Evolutionary conservation across 64 coral and sea anemone species (phyloP), one percentile per base, ranked within the genome.

Genomic region (Porites australiensis): DNA sequence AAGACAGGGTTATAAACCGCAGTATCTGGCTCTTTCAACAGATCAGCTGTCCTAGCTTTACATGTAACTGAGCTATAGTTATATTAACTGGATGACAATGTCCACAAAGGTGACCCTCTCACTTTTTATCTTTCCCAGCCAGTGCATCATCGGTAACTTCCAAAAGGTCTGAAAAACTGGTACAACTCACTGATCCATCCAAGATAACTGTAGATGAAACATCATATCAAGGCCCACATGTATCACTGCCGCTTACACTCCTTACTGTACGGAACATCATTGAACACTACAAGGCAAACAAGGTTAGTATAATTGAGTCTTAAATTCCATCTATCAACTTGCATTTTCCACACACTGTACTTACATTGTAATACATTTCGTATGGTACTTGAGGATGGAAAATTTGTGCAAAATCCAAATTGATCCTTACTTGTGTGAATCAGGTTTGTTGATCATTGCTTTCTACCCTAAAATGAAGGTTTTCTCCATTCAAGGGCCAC

Each of bases 201-300:
- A 48, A 44, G 44, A 94, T 97, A 54, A 27, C 82, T 61, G 82
- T 97, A 9, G 63, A 83, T 9, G 81, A 93, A 57, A 59, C 71
- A 67, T 81, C 20, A 2, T 97, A 97, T 81, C 74, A 47, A 60
- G 95, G 95, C 16, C 82, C 87, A 64, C 64, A 68, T 55, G 60
- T 97, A 3, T 69, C 82, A 63, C 88, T 97, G 18, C 95, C 95
- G 10, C 69, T 97, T 43, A 91, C 92, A 20, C 53, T 91, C 55
- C 66, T 77, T 6, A 77, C 70, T 63, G 74, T 94, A 13, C 74
- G 79, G 13, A 79, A 97, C 44, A 86, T 97, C 16, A 83, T 97
- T 64, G 90, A 91, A 44, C 82, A 83, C 37, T 97, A 60, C n/a
- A 97, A 97, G 66, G 77, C 74, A 27, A 86, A 91, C 52, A 97